Conservation (phyloP, 1,140 invertebrate species). For the Zaprionus inermis region DNA sequence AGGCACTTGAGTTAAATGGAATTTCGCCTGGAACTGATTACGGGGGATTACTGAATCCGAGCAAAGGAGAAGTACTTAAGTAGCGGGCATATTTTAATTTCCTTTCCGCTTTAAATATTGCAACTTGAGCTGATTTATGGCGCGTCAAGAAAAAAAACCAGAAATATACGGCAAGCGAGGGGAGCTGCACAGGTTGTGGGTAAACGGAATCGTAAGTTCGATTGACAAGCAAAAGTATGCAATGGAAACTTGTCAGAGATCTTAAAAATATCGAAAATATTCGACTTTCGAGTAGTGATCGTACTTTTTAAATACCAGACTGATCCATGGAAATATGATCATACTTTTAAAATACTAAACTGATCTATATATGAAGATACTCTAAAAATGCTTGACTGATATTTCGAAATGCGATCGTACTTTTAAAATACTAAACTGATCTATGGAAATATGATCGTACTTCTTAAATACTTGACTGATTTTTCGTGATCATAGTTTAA, state of each 20-base stretch:
- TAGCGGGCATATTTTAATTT: conserved; percentile 28
- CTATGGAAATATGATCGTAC: no score
- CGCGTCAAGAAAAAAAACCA: conserved; percentile 8
- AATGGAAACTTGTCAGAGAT: background rate
- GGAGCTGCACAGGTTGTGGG: background rate
- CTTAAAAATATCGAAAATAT: background rate
- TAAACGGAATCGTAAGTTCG: background rate
- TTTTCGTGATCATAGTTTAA: no score
- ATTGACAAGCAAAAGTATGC: background rate
- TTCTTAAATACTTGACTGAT: no score
- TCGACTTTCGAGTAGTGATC: no score
- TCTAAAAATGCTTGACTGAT: no score
- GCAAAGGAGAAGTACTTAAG: background rate
- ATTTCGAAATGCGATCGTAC: no score
- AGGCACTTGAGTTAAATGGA: background rate
- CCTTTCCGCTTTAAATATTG: conserved; percentile 34
- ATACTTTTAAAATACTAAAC: no score
- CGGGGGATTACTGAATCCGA: conserved; percentile 11
- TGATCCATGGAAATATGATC: no score
- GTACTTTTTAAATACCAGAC: no score
- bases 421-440: background rate
- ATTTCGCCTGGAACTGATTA: conserved; percentile 4
- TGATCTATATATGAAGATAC: no score
- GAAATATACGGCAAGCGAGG: background rate
- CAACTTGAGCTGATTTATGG: conserved; percentile 31